Base-by-base conservation (phyloP, 23 tunicate species). In the Phallusia fumigata region DNA sequence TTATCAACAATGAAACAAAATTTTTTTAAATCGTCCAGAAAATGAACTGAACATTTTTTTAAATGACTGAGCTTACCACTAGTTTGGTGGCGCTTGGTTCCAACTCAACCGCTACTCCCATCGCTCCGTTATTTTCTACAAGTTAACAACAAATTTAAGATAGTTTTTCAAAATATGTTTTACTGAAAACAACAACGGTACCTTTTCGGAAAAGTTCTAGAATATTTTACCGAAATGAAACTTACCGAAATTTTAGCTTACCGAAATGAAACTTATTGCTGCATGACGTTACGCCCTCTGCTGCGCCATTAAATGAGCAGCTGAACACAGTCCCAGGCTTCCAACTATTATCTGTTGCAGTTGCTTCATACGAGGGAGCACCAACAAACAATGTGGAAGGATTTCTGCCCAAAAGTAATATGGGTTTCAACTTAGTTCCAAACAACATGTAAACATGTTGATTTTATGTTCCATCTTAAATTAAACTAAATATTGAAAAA, bases 301-400 rank as follows among this genome's bases (percentile, higher is more conserved):
- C 28, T 58, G 15, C 15, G 13, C 69, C 69, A 58, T 58, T 16
- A 58, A 58, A 6, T 58, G 69, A 24, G 69, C 69, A 58, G 69
- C 69, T 58, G 69, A 58, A 58, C 16, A 58, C 69, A 24, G 69
- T 58, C 1, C 69, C 69, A 21, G 69, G 69, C 13, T 58, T 58
- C 69, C 28, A 21, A 24, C 28, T 22, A 21, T 58, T 58, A 3
- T 58, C 13, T 58, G 69, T 58, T 58, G 69, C 69, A 58, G 3
- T 58, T 58, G 69, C 69, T 13, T 58, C 69, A 16, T 58, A 58
- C 28, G 69, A 58, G 26, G 69, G 69, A 58, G 69, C 69, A 58
- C 69, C 69, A 5, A 22, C 69, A 58, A 6, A 58, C 3, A 58
- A 24, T 13, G 28, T 58, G 13, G 69, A 6, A 5, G 69, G 69